A percentile compares a stretch with the other conserved stretches of the same genome.
Evolutionary conservation across 2,888 invertebrate species (phyloP).

Genomic region (Chrysolina americana): DNA sequence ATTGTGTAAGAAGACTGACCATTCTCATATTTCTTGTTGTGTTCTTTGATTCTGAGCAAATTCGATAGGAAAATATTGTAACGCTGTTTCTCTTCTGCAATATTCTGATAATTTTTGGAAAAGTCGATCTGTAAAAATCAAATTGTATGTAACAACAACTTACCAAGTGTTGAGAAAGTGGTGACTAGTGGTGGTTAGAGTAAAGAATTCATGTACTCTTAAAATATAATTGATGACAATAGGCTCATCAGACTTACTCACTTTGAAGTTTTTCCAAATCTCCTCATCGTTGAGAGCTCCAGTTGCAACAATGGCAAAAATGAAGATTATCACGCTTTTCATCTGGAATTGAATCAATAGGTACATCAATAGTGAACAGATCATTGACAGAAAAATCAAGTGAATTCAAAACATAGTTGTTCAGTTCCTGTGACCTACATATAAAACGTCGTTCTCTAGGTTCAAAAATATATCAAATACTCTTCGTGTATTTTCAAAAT

Average conservation of each 20-base stretch:
- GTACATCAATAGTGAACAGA: no score
- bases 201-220: no score
- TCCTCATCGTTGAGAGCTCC: not conserved
- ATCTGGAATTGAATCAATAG: not conserved
- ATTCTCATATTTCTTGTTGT: conserved; percentile 16
- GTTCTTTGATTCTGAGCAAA: not conserved
- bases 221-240: no score
- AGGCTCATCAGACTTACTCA: not conserved
- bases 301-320: not conserved
- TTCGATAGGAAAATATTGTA: conserved; percentile 11
- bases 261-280: not conserved
- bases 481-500: no score
- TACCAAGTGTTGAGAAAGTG: no score
- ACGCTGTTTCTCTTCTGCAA: conserved; percentile 15
- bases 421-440: no score
- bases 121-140: not conserved
- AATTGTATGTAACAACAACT: no score
- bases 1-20: conserved; percentile 16
- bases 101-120: conserved; percentile 1
- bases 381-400: no score
- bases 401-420: no score
- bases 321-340: not conserved
- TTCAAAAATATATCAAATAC: no score
- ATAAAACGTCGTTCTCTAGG: no score
- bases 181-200: no score